A percentile compares a stretch with the other conserved stretches of the same genome.
These are phyloP conservation scores for Ceratosolen fusciceps DNA, from an alignment of 1,140 invertebrate genomes.

Conservation along the genomic window DNA sequence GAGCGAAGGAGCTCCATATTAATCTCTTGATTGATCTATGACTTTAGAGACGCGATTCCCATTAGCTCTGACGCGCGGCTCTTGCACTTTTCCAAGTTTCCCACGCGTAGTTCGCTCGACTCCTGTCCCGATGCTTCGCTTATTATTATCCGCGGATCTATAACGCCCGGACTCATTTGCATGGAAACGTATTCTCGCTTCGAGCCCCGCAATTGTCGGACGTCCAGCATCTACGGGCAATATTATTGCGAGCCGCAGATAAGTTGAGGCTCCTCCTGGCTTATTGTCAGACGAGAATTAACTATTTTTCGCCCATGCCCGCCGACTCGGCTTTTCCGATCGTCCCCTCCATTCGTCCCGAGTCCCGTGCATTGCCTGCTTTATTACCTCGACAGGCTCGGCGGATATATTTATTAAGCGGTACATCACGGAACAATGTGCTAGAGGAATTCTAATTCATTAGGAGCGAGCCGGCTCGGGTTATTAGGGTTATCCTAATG, in stretches of 20 bases:
- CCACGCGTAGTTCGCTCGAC: constrained; percentile 20
- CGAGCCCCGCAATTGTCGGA: constrained; percentile 26
- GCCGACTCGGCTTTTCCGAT: background rate
- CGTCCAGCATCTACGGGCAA: background rate
- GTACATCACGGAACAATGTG: background rate
- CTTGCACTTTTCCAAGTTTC: constrained; percentile 18
- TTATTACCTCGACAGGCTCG: background rate
- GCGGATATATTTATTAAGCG: background rate
- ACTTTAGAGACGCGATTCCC: background rate
- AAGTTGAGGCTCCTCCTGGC: constrained; percentile 23
- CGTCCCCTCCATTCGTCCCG: too few relatives aligned
- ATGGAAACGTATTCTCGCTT: constrained; percentile 46
- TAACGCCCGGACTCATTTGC: constrained; percentile 38
- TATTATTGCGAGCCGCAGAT: constrained; percentile 48
- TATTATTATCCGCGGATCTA: constrained; percentile 38
- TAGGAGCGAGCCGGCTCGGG: too few relatives aligned
- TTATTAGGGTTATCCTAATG: too few relatives aligned
- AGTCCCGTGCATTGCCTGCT: constrained; percentile 8
- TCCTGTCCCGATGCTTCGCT: constrained; percentile 30
- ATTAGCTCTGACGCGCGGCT: background rate
- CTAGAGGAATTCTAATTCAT: too few relatives aligned
- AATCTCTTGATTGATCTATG: constrained; percentile 9
- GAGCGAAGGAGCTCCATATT: too few relatives aligned
- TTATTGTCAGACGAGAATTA: constrained; percentile 27
- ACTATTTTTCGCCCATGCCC: constrained; percentile 16